phyloP scores from a whole-genome alignment of 2,888 invertebrate genomes.

The Xanthia togata region DNA sequence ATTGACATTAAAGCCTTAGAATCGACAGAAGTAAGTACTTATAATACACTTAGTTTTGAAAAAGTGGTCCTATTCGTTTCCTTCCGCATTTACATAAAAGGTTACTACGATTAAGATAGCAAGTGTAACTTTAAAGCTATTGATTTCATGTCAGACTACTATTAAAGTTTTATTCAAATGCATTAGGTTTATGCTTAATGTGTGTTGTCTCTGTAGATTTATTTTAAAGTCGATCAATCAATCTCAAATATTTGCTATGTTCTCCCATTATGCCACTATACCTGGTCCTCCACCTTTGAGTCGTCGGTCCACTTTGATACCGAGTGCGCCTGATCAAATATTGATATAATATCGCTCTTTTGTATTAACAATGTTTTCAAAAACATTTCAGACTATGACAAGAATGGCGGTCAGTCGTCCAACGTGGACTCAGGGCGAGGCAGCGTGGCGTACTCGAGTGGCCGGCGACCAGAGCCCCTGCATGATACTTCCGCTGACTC shows the following conservation, averaged over 20 bases:
- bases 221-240: not conserved
- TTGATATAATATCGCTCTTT: too few species aligned
- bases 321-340: not conserved
- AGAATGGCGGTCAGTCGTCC: conserved; percentile 93
- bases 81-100: conserved; percentile 27
- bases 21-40: not conserved
- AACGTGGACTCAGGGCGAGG: conserved; percentile 95
- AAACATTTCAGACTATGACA: conserved; percentile 92
- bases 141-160: not conserved
- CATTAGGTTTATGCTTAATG: not conserved
- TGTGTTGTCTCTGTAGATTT: not conserved
- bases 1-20: conserved; percentile 38
- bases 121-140: not conserved
- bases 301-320: conserved; percentile 41
- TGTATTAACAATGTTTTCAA: conserved; percentile 24
- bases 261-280: too few species aligned
- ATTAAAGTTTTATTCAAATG: not conserved
- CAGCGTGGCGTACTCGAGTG: conserved; percentile 95
- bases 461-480: conserved; percentile 90
- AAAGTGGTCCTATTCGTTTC: not conserved
- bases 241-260: not conserved
- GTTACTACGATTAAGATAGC: not conserved
- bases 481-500: conserved; percentile 91
- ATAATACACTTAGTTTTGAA: not conserved
- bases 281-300: not conserved